phyloP scores from a whole-genome alignment of 2,888 invertebrate species.

The Ditylenchus weischeri region DNA sequence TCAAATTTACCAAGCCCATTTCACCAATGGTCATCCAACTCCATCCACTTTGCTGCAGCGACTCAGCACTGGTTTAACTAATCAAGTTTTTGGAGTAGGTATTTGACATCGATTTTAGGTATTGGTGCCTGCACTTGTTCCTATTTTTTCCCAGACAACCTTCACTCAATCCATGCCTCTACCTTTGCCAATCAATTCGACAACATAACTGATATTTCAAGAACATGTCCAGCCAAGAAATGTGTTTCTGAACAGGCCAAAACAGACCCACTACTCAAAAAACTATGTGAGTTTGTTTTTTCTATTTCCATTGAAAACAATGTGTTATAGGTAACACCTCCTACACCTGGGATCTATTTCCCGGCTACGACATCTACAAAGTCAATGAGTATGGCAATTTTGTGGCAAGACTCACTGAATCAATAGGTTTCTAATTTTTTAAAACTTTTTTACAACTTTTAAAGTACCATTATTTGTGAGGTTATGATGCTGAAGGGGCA shows the following conservation, averaged over 20 bases:
- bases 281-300: constrained; percentile 26
- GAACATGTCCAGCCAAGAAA: constrained; percentile 36
- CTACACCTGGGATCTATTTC: constrained; percentile 41
- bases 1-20: constrained; percentile 27
- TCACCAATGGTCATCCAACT: constrained; percentile 27
- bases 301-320: not conserved
- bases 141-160: constrained; percentile 38
- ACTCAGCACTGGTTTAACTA: constrained; percentile 25
- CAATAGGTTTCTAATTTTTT: constrained; percentile 17
- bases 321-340: constrained; percentile 33
- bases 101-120: constrained; percentile 9
- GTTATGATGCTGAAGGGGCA: constrained; percentile 43
- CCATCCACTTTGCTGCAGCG: constrained; percentile 25
- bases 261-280: constrained; percentile 33
- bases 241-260: constrained; percentile 29
- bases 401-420: constrained; percentile 30
- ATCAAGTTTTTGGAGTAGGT: too few species aligned
- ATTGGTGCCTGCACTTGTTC: constrained; percentile 37
- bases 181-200: constrained; percentile 30
- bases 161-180: constrained; percentile 33
- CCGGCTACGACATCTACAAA: constrained; percentile 37
- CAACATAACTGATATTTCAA: constrained; percentile 12
- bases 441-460: not conserved
- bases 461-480: constrained; percentile 2
- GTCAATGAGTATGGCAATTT: constrained; percentile 36